phyloP scores from a whole-genome alignment of 2,113 vertebrate genomes.

The Lasiurus cinereus region DNA sequence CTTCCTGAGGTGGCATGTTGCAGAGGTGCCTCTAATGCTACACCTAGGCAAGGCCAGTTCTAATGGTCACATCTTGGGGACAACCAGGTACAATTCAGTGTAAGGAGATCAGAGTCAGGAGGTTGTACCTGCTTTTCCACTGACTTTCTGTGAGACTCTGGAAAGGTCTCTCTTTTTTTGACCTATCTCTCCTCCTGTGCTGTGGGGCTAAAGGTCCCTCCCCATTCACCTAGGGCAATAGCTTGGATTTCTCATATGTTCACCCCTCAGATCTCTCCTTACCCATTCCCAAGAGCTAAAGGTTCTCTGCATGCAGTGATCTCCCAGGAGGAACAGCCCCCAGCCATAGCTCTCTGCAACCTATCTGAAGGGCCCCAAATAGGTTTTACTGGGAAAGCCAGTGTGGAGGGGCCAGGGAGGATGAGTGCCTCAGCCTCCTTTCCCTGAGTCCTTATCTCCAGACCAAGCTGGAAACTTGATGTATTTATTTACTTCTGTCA shows the following conservation, averaged over 20 bases:
- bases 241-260: not conserved
- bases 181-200: not conserved
- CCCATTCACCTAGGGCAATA: not conserved
- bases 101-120: not conserved
- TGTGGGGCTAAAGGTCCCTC: not conserved
- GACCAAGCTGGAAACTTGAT: conserved; percentile 70
- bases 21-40: too few relatives aligned
- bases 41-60: not conserved
- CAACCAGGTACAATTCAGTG: not conserved
- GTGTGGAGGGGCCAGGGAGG: not conserved
- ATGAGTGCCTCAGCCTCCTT: not conserved
- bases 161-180: not conserved
- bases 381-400: not conserved
- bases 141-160: not conserved
- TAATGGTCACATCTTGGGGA: not conserved
- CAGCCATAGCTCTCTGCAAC: too few relatives aligned
- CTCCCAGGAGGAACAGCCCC: not conserved
- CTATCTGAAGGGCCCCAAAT: not conserved
- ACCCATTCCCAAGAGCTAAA: not conserved
- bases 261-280: not conserved
- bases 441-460: conserved; percentile 73
- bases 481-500: conserved; percentile 74
- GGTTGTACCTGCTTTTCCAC: not conserved
- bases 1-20: not conserved
- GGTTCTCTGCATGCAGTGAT: not conserved